Conservation (phyloP, 92 coral and sea anemone species). For the Heteractis magnifica region DNA sequence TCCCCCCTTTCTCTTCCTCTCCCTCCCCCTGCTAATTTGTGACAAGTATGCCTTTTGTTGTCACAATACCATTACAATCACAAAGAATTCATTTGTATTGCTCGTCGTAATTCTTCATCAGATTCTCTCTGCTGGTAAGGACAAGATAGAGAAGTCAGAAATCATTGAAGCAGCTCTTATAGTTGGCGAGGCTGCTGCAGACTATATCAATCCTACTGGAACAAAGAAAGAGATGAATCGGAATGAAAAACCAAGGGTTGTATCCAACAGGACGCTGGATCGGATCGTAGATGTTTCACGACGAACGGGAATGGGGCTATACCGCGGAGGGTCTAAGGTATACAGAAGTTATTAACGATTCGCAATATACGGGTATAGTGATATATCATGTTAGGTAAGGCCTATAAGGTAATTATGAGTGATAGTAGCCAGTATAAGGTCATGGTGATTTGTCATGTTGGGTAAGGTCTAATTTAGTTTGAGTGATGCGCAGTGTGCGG, state of each 20-base stretch:
- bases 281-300: slow-evolving; percentile 20
- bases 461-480: neutral
- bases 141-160: slow-evolving; percentile 55
- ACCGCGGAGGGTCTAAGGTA: slow-evolving; percentile 20
- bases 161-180: slow-evolving; percentile 47
- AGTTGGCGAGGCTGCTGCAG: slow-evolving; percentile 57
- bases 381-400: neutral
- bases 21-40: no score
- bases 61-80: no score
- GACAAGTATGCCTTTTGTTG: no score
- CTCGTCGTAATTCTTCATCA: neutral
- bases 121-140: slow-evolving; percentile 44
- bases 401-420: neutral
- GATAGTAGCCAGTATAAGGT: neutral
- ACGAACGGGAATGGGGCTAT: slow-evolving; percentile 11
- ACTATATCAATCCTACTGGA: slow-evolving; percentile 32
- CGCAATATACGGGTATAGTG: neutral
- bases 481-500: neutral
- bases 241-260: slow-evolving; percentile 5
- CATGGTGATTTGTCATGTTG: neutral
- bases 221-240: neutral
- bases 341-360: neutral
- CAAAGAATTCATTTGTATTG: no score
- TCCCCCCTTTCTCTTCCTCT: no score
- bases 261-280: slow-evolving; percentile 24